These are phyloP conservation scores for Bubalus kerabau DNA, from an alignment of 2,113 vertebrate species.

Conservation along the genomic window DNA sequence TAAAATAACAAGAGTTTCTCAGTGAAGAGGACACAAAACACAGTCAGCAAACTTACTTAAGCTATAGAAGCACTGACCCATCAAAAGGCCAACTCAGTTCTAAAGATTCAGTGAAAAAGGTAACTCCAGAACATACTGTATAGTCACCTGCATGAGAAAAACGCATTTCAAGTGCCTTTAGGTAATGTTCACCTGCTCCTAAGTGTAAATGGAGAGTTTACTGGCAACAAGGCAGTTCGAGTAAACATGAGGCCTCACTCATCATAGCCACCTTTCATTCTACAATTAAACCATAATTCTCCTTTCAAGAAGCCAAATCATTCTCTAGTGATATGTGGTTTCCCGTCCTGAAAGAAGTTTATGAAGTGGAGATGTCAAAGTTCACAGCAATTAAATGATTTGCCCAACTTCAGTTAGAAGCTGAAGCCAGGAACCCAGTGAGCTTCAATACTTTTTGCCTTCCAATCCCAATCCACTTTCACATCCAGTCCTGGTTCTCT, in stretches of 20 bases:
- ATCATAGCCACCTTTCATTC: neutral
- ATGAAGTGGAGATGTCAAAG: neutral
- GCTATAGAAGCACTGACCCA: neutral
- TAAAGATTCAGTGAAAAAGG: neutral
- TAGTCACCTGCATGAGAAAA: neutral
- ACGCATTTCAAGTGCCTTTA: neutral
- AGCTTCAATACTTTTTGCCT: neutral
- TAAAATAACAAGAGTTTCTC: neutral
- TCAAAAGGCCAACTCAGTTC: neutral
- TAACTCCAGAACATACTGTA: neutral
- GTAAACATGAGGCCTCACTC: neutral
- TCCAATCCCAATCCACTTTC: neutral
- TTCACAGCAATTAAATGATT: neutral
- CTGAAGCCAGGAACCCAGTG: neutral
- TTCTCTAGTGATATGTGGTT: neutral
- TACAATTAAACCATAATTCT: neutral
- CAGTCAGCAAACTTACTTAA: neutral
- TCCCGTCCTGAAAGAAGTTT: neutral
- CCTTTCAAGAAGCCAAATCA: slow-evolving; percentile 22
- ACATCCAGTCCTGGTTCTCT: neutral
- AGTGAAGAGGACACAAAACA: neutral
- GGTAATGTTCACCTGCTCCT: neutral
- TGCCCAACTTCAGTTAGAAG: neutral
- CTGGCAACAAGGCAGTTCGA: neutral
- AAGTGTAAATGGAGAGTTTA: neutral